Conservation (phyloP, 1,140 invertebrate species). For the Musca vetustissima region DNA sequence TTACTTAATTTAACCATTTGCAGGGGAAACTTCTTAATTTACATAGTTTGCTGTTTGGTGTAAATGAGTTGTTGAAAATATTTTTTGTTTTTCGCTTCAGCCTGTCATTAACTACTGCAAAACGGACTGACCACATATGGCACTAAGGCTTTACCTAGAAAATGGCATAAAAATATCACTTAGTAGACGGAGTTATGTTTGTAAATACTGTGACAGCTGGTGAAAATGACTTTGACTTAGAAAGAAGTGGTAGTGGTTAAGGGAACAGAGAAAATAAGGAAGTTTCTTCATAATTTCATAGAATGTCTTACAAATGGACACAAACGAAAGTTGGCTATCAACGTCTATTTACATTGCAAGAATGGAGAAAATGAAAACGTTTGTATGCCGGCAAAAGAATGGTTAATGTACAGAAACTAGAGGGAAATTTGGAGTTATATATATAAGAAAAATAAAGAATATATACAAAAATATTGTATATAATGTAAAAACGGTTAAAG, state of each 20-base stretch:
- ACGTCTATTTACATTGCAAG: background rate
- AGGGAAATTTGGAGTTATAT: no score
- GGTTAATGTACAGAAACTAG: no score
- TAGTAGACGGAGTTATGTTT: background rate
- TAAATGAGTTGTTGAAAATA: slow-evolving; percentile 9
- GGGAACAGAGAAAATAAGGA: slow-evolving; percentile 3
- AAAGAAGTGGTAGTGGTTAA: background rate
- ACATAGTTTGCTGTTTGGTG: background rate
- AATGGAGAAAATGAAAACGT: no score
- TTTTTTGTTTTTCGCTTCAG: background rate
- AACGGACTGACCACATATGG: slow-evolving; percentile 11
- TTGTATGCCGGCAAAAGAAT: no score
- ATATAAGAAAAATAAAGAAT: no score
- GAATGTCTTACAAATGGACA: background rate
- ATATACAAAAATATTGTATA: no score
- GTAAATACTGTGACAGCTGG: slow-evolving; percentile 16
- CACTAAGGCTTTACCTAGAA: background rate
- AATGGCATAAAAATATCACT: background rate
- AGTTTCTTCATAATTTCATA: slow-evolving; percentile 11
- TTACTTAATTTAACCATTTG: background rate
- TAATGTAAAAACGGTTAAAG: no score
- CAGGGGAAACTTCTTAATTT: slow-evolving; percentile 9
- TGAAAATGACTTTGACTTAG: slow-evolving; percentile 16
- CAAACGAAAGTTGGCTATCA: background rate
- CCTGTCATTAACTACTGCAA: background rate